Evolutionary conservation across 2,113 vertebrate genomes (phyloP).

Genomic region (Capra hircus): DNA sequence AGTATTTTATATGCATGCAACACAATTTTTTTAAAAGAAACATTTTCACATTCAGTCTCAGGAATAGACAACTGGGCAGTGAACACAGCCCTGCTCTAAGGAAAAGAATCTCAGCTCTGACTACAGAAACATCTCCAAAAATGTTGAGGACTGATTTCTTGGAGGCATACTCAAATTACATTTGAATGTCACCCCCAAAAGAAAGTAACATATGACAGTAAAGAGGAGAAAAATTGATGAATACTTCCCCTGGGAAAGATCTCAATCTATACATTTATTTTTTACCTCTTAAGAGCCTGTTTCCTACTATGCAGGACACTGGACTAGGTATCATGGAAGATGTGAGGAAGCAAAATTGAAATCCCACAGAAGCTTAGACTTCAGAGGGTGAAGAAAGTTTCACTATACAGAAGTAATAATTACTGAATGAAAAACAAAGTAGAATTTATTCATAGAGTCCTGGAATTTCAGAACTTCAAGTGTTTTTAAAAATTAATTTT

Average conservation of each 20-base stretch:
- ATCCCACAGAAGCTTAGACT: background rate
- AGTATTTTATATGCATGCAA: background rate
- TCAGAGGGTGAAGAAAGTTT: background rate
- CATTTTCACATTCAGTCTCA: background rate
- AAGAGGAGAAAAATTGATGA: background rate
- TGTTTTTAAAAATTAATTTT: background rate
- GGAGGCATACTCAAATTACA: background rate
- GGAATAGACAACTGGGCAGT: background rate
- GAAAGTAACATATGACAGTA: background rate
- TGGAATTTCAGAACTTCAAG: background rate
- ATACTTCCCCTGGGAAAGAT: background rate
- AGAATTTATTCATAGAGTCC: constrained; percentile 2
- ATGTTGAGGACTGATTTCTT: background rate
- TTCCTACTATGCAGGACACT: background rate
- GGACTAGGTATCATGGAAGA: background rate
- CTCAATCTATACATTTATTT: background rate
- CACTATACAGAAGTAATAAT: background rate
- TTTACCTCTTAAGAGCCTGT: background rate
- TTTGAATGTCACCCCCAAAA: background rate
- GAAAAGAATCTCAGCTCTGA: background rate
- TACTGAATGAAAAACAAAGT: background rate
- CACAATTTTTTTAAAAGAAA: background rate
- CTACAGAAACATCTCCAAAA: background rate
- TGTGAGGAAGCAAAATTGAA: background rate
- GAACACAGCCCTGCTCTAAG: background rate